Base-by-base conservation (phyloP, 2,888 invertebrate species). In the Conus canariensis region DNA sequence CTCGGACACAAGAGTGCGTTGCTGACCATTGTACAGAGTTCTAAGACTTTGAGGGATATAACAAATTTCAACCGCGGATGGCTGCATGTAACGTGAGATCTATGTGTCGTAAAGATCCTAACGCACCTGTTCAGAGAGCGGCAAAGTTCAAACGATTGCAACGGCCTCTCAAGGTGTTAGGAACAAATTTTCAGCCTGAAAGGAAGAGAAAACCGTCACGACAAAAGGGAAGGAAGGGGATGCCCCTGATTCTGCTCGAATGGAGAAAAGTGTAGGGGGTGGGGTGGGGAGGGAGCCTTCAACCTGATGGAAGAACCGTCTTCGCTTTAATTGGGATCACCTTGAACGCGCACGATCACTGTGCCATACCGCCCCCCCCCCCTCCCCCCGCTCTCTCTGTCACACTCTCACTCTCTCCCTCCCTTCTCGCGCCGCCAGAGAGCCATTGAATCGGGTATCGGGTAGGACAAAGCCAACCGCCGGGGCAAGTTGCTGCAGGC, bases 381-480 rank as follows among this genome's bases (percentile, higher is more conserved):
- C 30, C 30, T 10, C 74, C 74, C n/a, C n/a, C 45, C 4, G 45
- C 45, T 45, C 45, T 45, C 45, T 45, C 45, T 45, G 4, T 45
- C 45, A 45, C 4, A 45, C 45, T 74, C 7, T 22, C 77, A 14
- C 25, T 16, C 77, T 22, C 14, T 6, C 77, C 45, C 56, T 6
- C 56, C 56, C 56, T 58, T 19, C n/a, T 25, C 82, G 58, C 22
- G 22, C 82, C 56, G 56, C 22, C 82, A 58, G 19, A 58, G 22
- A 45, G 19, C 56, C 19, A 56, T 56, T 19, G 56, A 83, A 83
- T 83, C 82, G 58, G 82, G 82, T 83, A 83, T 83, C 82, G 56
- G 82, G 82, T 83, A 22, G 82, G 58, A 83, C 82, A 83, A 83
- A 83, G 82, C 82, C 22, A 56, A 25, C 82, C 82, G 58, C 58